These are phyloP conservation scores for Lagodon rhomboides DNA, from an alignment of 2,797 vertebrate genomes.

Conservation along the genomic window DNA sequence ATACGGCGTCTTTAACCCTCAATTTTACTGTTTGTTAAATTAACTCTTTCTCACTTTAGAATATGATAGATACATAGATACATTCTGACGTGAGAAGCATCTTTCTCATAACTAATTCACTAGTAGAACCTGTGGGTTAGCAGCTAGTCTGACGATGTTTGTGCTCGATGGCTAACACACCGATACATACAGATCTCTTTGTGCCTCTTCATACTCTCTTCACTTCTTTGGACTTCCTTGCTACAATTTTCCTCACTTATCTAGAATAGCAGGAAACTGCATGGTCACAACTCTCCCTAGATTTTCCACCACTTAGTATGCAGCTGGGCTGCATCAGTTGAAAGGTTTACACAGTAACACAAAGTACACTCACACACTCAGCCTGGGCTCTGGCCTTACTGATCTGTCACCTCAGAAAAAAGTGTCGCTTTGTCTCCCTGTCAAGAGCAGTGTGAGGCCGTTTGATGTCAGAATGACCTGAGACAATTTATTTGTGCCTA, in stretches of 20 bases:
- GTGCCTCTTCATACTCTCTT: constrained; percentile 2
- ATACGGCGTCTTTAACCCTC: not conserved
- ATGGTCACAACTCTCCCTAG: constrained; percentile 35
- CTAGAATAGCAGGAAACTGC: constrained; percentile 12
- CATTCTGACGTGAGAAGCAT: too few relatives aligned
- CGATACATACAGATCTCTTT: constrained; percentile 4
- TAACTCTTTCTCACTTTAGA: too few relatives aligned
- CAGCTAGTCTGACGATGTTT: not conserved
- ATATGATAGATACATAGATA: too few relatives aligned
- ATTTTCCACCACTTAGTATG: constrained; percentile 49
- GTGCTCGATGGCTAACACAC: not conserved
- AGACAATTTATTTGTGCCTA: not conserved
- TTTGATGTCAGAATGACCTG: constrained; percentile 24
- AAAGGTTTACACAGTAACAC: constrained; percentile 34
- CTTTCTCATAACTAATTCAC: too few relatives aligned
- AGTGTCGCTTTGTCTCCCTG: constrained; percentile 24
- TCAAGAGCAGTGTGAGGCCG: constrained; percentile 35
- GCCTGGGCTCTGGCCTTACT: constrained; percentile 22
- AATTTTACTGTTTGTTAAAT: not conserved
- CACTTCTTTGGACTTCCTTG: not conserved
- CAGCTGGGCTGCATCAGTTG: constrained; percentile 32
- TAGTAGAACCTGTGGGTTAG: too few relatives aligned
- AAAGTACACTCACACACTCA: constrained; percentile 39
- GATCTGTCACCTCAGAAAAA: constrained; percentile 38
- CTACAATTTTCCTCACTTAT: constrained; percentile 31